A percentile compares a stretch with the other conserved stretches of the same genome.
Evolutionary conservation across 2,888 invertebrate species (phyloP).

Genomic region (Eledona agricola): DNA sequence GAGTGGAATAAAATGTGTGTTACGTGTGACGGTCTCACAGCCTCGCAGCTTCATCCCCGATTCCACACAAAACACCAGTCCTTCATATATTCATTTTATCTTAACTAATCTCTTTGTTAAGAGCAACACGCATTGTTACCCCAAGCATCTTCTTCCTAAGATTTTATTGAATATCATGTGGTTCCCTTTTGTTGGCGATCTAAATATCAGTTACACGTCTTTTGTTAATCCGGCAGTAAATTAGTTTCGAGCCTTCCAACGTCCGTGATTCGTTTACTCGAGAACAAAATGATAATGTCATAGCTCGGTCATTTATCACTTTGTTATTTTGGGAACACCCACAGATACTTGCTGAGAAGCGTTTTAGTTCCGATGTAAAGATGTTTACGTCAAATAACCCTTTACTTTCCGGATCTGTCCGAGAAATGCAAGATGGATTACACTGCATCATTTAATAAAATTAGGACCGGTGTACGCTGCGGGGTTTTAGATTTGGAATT

Average conservation of each 20-base stretch:
- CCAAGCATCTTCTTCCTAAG: conserved; percentile 28
- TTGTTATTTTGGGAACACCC: conserved; percentile 14
- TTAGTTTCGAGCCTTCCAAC: conserved; percentile 36
- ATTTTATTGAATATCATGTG: conserved; percentile 38
- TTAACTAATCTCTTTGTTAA: conserved; percentile 34
- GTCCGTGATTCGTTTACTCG: conserved; percentile 37
- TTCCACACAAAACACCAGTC: no score
- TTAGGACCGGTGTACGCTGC: no score
- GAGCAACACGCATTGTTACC: conserved; percentile 27
- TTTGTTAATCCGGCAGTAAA: conserved; percentile 38
- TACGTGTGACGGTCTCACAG: no score
- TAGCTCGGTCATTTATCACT: conserved; percentile 36
- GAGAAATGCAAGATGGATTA: no score
- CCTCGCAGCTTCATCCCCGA: no score
- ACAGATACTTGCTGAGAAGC: conserved; percentile 7
- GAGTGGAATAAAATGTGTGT: no score
- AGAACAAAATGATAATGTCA: conserved; percentile 37
- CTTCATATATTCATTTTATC: conserved; percentile 36
- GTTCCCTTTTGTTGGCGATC: conserved; percentile 24
- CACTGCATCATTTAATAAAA: no score
- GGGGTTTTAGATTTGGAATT: no score
- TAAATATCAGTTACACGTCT: conserved; percentile 37
- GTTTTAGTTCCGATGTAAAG: no score
- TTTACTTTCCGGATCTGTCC: no score
- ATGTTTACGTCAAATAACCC: no score